Evolutionary conservation across 1,140 invertebrate genomes (phyloP).

Genomic region (Delia radicum): DNA sequence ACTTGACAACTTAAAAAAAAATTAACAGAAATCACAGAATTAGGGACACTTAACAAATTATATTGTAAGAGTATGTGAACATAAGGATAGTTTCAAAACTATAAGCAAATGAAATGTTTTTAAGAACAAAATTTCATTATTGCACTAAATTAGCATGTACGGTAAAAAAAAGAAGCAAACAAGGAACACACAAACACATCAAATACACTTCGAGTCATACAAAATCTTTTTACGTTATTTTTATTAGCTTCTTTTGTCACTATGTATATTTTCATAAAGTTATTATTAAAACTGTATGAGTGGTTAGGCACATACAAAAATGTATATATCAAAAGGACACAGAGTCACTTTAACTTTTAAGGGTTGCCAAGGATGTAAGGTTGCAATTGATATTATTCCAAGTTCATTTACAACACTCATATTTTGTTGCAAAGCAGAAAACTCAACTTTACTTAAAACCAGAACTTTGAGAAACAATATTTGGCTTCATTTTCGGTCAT

Average conservation of each 20-base stretch:
- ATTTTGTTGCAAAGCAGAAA: too few species aligned
- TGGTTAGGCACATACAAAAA: background rate
- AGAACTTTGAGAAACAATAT: too few species aligned
- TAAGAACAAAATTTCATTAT: background rate
- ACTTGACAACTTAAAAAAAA: background rate
- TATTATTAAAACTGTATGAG: background rate
- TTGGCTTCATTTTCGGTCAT: too few species aligned
- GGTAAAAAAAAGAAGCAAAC: too few species aligned
- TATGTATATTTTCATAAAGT: background rate
- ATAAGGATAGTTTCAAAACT: background rate
- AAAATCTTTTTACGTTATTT: background rate
- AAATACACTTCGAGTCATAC: background rate
- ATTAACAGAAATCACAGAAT: too few species aligned
- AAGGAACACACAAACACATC: background rate
- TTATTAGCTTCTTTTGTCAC: background rate
- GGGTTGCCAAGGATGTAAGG: background rate
- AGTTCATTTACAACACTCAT: too few species aligned
- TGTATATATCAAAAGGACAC: background rate
- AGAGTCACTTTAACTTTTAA: background rate
- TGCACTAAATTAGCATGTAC: background rate
- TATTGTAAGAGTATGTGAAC: background rate
- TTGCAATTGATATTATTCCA: too few species aligned
- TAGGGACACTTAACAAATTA: background rate
- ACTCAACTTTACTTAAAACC: too few species aligned
- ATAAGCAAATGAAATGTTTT: background rate